These are phyloP conservation scores for Centruroides sculpturatus DNA, from an alignment of 1,140 invertebrate species.

Conservation along the genomic window DNA sequence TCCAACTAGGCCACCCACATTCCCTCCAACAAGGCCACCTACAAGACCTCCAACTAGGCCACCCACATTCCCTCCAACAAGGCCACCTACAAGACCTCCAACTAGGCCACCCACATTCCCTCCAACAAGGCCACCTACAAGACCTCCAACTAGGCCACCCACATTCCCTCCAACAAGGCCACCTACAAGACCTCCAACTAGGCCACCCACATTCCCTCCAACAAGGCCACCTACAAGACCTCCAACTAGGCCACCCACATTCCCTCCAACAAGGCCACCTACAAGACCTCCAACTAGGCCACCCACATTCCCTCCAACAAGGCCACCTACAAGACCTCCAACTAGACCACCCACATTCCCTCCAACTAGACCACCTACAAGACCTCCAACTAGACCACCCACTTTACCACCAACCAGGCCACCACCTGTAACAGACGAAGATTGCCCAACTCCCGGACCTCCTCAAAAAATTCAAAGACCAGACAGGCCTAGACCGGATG, in stretches of 20 bases:
- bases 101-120: slow-evolving; percentile 1
- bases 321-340: not conserved
- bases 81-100: not conserved
- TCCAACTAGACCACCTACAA: not conserved
- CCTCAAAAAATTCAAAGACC: slow-evolving; percentile 14
- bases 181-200: slow-evolving; percentile 2
- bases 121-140: not conserved
- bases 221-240: not conserved
- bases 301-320: not conserved
- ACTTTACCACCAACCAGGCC: slow-evolving; percentile 6
- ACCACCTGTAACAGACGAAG: slow-evolving; percentile 1
- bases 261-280: not conserved
- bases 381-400: not conserved
- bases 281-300: slow-evolving; percentile 1
- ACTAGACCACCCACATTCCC: not conserved
- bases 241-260: slow-evolving; percentile 4
- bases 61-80: no score
- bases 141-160: not conserved
- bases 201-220: slow-evolving; percentile 2
- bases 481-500: slow-evolving; percentile 17
- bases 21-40: not conserved
- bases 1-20: not conserved
- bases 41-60: not conserved
- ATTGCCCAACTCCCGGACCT: slow-evolving; percentile 10
- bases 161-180: no score